Evolutionary conservation across 2,113 vertebrate species (phyloP).

Genomic region (Tringa solitaria): DNA sequence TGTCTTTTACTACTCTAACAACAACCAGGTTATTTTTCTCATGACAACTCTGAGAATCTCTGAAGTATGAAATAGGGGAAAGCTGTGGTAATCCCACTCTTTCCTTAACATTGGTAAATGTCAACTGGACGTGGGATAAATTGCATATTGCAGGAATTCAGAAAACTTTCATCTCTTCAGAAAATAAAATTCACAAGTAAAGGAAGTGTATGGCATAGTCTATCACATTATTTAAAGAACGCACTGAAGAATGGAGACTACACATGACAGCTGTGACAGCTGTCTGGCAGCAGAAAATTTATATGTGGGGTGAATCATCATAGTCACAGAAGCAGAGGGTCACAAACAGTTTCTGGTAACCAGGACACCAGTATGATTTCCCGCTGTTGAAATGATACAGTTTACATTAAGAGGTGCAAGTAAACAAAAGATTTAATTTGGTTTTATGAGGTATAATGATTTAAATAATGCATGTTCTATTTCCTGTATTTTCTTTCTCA

Average conservation of each 20-base stretch:
- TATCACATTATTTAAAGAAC: not conserved
- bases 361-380: not conserved
- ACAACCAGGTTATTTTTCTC: not conserved
- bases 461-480: not conserved
- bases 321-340: not conserved
- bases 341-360: not conserved
- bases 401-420: not conserved
- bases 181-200: conserved; percentile 1
- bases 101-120: not conserved
- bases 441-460: not conserved
- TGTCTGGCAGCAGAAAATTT: not conserved
- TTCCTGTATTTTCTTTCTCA: not conserved
- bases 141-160: conserved; percentile 19
- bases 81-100: not conserved
- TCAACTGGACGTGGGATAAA: conserved; percentile 36
- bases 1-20: not conserved
- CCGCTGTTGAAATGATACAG: not conserved
- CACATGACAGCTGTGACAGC: not conserved
- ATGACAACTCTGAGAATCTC: not conserved
- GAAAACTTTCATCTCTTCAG: not conserved
- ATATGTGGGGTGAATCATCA: not conserved
- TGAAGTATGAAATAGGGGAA: not conserved
- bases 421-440: not conserved
- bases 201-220: not conserved
- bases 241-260: not conserved